These are phyloP conservation scores for Drosophila flavopinicola DNA, from an alignment of 2,888 invertebrate genomes.

Conservation along the genomic window DNA sequence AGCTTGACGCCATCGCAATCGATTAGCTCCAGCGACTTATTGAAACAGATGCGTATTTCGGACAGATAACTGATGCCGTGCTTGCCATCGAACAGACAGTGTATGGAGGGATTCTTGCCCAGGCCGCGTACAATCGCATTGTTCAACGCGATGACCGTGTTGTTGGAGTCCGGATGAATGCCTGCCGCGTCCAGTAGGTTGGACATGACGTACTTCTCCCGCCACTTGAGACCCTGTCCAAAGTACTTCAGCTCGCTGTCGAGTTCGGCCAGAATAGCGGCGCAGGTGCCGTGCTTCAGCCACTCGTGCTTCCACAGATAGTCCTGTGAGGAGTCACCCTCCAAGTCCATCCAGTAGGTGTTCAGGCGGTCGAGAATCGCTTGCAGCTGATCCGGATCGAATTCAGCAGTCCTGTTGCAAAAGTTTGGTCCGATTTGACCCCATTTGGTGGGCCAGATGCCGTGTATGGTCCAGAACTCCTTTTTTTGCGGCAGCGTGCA, in stretches of 20 bases:
- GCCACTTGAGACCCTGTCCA: conserved; percentile 87
- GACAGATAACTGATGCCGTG: conserved; percentile 87
- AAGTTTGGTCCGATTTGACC: conserved; percentile 88
- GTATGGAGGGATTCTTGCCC: conserved; percentile 87
- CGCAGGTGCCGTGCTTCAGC: conserved; percentile 93
- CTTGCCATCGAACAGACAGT: conserved; percentile 87
- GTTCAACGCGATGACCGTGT: conserved; percentile 85
- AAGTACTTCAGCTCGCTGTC: conserved; percentile 89
- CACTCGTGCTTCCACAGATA: conserved; percentile 92
- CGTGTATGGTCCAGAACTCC: conserved; percentile 91
- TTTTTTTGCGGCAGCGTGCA: conserved; percentile 87
- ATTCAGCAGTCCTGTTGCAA: conserved; percentile 89
- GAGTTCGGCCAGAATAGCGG: conserved; percentile 86
- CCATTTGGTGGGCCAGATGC: conserved; percentile 91
- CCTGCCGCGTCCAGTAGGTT: conserved; percentile 86
- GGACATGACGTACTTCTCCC: conserved; percentile 87
- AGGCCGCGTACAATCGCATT: conserved; percentile 86
- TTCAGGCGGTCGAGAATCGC: conserved; percentile 86
- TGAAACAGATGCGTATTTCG: conserved; percentile 91
- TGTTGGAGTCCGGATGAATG: conserved; percentile 86
- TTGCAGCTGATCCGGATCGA: conserved; percentile 87
- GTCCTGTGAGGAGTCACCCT: conserved; percentile 84
- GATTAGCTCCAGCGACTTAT: conserved; percentile 87
- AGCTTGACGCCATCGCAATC: conserved; percentile 87
- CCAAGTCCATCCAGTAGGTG: conserved; percentile 90